Base-by-base conservation (phyloP, 2,797 vertebrate genomes). In the Hylomyscus alleni region DNA sequence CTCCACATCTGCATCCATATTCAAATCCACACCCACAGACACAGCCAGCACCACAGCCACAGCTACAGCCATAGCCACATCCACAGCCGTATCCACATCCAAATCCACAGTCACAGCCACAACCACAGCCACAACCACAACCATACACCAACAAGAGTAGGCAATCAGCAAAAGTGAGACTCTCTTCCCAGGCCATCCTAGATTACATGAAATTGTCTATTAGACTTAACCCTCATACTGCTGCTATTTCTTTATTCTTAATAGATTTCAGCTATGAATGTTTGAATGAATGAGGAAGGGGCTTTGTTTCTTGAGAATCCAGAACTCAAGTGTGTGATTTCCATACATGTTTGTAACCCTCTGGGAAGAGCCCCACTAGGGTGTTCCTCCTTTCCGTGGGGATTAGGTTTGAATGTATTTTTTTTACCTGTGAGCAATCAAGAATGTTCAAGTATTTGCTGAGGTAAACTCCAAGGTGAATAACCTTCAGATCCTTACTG, bases 401-500 rank as follows among this genome's bases (percentile, higher is more conserved):
- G n/a, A 40, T 80, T 93, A 73, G 93, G 82, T 95, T 96, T 56
- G 24, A 52, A 80, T 77, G 0, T 31, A 60, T 69, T 94, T 93
- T 47, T 47, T 84, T 91, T 37, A 95, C 56, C 52, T 47, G 50
- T 54, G 83, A 93, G 65, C 19, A 95, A n/a, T 44, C 10, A 7
- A 11, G 19, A 82, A 75, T 85, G 40, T 94, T 96, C 58, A 95
- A 52, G 65, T 29, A 40, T 83, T 82, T 94, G 52, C 60, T 93
- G 54, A 15, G n/a, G 60, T 54, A 73, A 47, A 83, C 65, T 94
- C 75, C 96, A 92, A 89, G 34, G 47, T 97, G 75, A 94, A 19
- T 76, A 50, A 22, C 37, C 31, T 19, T 73, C 6, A 69, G 37
- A 52, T 37, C 1, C 24, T 95, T 86, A 77, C 85, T 83, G 47